Evolutionary conservation across 2,888 invertebrate species (phyloP), one percentile per base, ranked within the genome.

Genomic region (Omphaloscelis lunosa): DNA sequence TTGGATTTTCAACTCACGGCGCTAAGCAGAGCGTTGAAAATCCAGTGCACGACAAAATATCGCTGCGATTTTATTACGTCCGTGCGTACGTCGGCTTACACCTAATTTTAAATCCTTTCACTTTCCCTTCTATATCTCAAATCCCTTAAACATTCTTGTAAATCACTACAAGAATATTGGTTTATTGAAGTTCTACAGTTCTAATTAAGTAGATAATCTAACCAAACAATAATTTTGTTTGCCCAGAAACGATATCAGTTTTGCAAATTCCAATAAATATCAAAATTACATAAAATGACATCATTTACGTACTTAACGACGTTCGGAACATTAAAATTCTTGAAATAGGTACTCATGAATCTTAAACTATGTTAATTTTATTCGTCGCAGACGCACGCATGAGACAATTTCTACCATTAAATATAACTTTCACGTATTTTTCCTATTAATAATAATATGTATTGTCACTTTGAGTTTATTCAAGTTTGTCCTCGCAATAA

Each of bases 341-440:
- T 82, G 59, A 66, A 78, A 83, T 51, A n/a, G n/a, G n/a, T n/a
- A 62, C 39, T 76, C 75, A 34, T 68, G 56, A 59, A 59, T 67
- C 56, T 7, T 78, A 79, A 84, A 79, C 41, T 82, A 88, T 88
- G 82, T 62, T 77, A 86, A 88, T 88, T 67, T 72, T 75, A 82
- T 88, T 59, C 83, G 27, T 45, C 45, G 27, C 71, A 45, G 65
- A 76, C 68, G 75, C 51, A 76, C 68, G 75, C 51, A 56, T 77
- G 75, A 68, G 71, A 88, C 77, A 80, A 82, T 88, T 85, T 86
- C 83, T 83, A 83, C 66, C 63, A 77, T 80, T 78, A 80, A 82
- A 76, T 68, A 80, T 74, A 76, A 86, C 86, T 88, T 86, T 88
- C 88, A 74, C 88, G 67, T 72, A 62, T 74, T 79, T 75, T 51